Conservation (phyloP, 2,797 vertebrate species). For the Picus viridis region DNA sequence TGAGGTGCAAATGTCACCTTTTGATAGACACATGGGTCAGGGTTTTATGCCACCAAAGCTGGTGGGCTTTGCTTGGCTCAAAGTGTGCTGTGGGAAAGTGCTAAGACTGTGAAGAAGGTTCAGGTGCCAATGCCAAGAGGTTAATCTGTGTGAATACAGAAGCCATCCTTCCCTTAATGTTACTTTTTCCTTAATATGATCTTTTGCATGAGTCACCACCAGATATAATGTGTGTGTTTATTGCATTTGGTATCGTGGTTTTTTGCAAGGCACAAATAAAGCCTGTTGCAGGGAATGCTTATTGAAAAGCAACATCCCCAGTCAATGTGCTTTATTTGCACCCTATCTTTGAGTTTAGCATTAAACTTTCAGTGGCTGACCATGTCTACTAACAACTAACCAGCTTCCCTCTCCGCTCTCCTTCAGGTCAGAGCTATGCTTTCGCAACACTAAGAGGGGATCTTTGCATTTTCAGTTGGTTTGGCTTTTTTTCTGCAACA, state of each 20-base stretch:
- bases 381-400: not conserved
- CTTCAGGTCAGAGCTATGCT: not conserved
- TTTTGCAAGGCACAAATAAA: not conserved
- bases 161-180: not conserved
- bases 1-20: not conserved
- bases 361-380: not conserved
- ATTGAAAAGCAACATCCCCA: not conserved
- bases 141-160: not conserved
- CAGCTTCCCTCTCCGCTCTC: not conserved
- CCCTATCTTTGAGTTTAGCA: not conserved
- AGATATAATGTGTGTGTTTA: not conserved
- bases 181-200: not conserved
- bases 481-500: not conserved
- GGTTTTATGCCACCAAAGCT: not conserved
- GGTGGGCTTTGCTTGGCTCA: not conserved
- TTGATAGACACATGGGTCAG: not conserved
- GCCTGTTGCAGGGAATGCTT: not conserved
- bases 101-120: not conserved
- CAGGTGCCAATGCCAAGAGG: not conserved
- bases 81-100: not conserved
- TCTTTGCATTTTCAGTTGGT: not conserved
- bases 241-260: not conserved
- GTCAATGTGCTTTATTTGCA: not conserved
- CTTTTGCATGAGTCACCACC: not conserved
- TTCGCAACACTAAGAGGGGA: not conserved